Evolutionary conservation across 2,888 invertebrate genomes (phyloP), one percentile per base, ranked within the genome.

Genomic region (Erebia epiphron): DNA sequence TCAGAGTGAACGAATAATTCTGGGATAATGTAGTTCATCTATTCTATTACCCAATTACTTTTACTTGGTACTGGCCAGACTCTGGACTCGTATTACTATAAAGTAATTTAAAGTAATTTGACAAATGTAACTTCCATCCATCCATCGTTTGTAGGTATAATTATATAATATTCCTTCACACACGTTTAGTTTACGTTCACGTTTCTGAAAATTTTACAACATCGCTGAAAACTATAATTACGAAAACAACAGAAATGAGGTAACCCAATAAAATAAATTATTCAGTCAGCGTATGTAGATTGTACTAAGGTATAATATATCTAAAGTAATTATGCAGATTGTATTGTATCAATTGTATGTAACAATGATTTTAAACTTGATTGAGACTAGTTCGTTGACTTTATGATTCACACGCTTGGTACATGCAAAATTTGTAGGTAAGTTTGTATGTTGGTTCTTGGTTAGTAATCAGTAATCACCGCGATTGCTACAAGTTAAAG

Each of bases 401-500:
- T 68, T 79, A 77, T 84, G 82, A 85, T 82, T 87, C 83, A 84
- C 79, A 80, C 79, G 79, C 78, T 83, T 84, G 79, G 5, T 35
- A 35, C 35, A 35, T 35, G 35, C 35, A 80, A 80, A 83, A 82
- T 80, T 80, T 80, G 82, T 79, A 79, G 78, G 75, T 72, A n/a
- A 50, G n/a, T 54, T 65, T 49, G 57, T 43, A 58, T 63, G 74
- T 68, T 68, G 65, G 63, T 70, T 79, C 35, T 35, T 7, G 35
- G 35, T 35, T 35, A 35, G 35, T 35, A 35, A 7, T 35, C 35
- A 78, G 79, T 83, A 79, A 82, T 81, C 81, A 84, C 82, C 77
- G 82, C 76, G 77, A 77, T 81, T 81, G 80, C 82, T 80, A 82
- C 79, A 81, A 83, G 79, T 77, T 78, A 76, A 79, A 84, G 90